Evolutionary conservation across 2,797 vertebrate species (phyloP), one percentile per base, ranked within the genome.

Genomic region (Xyrichtys novacula): DNA sequence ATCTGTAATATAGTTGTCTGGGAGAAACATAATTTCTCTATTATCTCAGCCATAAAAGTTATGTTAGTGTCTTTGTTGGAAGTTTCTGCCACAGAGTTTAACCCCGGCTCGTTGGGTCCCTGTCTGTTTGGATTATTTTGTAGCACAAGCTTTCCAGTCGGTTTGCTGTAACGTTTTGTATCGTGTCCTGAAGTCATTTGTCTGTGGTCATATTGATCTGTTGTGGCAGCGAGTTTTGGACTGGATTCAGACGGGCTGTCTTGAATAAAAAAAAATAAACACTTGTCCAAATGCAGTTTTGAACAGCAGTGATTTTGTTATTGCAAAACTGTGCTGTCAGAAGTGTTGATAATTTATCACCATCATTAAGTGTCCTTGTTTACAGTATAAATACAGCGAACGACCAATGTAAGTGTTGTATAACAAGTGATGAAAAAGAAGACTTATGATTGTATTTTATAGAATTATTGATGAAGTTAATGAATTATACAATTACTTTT

Each of bases 121-220:
- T 56, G 59, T 56, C 64, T 43, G 29, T 64, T 50, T 36, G 43
- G 46, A 57, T 42, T 43, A 43, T n/a, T 50, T 53, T 1, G 26
- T 17, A n/a, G 32, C 9, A 20, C 26, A 26, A 20, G 43, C 52
- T 43, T 57, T 56, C 36, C n/a, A 49, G 28, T 23, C 43, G 46
- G 38, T 57, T 44, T 44, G 38, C 23, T 29, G 9, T 44, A 49
- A 49, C 40, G 40, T 36, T 50, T 43, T 50, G 38, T 31, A 5
- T 40, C 4, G 8, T 15, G 20, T 54, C 25, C 40, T 49, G 44
- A 34, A 43, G 28, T 63, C 47, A 56, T 49, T 63, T 65, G 52
- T 57, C 44, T 28, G 14, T 16, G 42, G 0, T 16, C 5, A 2
- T 57, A 58, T 65, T 73, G 70, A 65, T 54, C 61, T 65, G 54